phyloP scores from a whole-genome alignment of 2,888 invertebrate species.

The Noctua janthina region DNA sequence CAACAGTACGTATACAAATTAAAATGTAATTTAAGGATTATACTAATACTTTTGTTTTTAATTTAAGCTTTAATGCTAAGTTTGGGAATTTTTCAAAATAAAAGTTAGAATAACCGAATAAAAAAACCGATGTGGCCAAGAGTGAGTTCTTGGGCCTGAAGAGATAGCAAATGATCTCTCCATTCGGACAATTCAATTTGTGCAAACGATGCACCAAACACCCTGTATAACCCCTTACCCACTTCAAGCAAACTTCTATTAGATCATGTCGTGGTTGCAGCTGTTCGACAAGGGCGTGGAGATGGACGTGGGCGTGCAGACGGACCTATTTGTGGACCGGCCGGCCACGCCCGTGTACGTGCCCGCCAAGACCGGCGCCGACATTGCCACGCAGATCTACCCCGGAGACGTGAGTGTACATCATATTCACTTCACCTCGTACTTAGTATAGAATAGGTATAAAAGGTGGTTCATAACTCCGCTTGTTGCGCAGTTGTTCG shows the following conservation, averaged over 20 bases:
- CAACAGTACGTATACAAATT: no score
- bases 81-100: no score
- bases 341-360: constrained; percentile 95
- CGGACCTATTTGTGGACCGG: constrained; percentile 96
- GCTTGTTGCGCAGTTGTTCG: constrained; percentile 92
- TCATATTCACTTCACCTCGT: background rate
- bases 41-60: no score
- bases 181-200: no score
- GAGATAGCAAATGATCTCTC: no score
- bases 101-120: no score
- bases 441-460: background rate
- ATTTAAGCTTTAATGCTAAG: no score
- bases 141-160: no score
- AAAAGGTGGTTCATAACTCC: background rate
- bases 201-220: no score
- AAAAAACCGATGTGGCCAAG: no score
- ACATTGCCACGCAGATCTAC: constrained; percentile 96
- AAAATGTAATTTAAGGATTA: no score
- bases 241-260: background rate
- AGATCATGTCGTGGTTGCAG: constrained; percentile 74
- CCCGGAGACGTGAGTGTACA: constrained; percentile 94
- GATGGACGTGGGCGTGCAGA: constrained; percentile 95
- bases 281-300: constrained; percentile 94
- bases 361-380: constrained; percentile 95
- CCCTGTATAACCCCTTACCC: background rate